Conservation (phyloP, 2,797 vertebrate genomes). For the Clarias platycephalus region DNA sequence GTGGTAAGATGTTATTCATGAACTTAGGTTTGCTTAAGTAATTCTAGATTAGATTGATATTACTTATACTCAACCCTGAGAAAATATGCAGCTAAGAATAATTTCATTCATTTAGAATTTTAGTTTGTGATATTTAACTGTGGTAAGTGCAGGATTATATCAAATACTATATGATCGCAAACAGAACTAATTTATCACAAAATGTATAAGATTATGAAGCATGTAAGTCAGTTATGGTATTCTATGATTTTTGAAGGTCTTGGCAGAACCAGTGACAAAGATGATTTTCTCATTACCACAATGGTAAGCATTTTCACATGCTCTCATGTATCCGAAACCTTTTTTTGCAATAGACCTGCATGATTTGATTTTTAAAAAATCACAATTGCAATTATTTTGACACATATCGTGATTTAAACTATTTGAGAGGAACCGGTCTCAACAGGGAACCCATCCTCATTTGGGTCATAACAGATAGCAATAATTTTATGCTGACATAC, state of each 20-base stretch:
- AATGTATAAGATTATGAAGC: not conserved
- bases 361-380: too few relatives aligned
- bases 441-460: too few relatives aligned
- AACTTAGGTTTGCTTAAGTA: not conserved
- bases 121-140: not conserved
- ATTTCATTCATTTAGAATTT: not conserved
- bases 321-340: not conserved
- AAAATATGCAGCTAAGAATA: not conserved
- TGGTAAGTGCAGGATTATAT: not conserved
- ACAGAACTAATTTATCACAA: not conserved
- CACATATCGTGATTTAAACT: too few relatives aligned
- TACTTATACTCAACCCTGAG: not conserved
- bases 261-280: slow-evolving; percentile 77
- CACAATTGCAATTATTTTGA: too few relatives aligned
- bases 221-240: not conserved
- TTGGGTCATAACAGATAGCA: too few relatives aligned
- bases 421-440: too few relatives aligned
- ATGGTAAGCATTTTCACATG: slow-evolving; percentile 78
- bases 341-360: not conserved
- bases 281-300: slow-evolving; percentile 86
- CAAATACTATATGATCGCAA: not conserved
- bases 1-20: slow-evolving; percentile 70
- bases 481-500: too few relatives aligned
- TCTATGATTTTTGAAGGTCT: slow-evolving; percentile 72
- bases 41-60: too few relatives aligned